Conservation (phyloP, 2,797 vertebrate genomes). For the Eupleurogrammus muticus region DNA sequence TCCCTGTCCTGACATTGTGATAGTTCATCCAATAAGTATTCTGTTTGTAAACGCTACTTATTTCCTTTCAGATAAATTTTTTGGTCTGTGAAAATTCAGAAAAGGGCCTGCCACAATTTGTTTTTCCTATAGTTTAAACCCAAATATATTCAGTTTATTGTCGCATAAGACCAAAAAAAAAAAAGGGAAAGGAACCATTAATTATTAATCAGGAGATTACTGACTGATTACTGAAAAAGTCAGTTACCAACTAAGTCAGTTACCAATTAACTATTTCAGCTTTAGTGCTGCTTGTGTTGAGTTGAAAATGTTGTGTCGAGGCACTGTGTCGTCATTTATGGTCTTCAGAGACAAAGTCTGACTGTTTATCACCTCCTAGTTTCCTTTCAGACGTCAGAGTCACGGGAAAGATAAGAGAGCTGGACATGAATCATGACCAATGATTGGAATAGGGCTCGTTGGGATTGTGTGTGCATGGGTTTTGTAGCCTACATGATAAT, state of each 20-base stretch:
- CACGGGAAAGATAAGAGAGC: not conserved
- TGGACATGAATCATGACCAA: not conserved
- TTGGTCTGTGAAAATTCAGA: not conserved
- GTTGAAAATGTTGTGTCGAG: not conserved
- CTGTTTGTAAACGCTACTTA: not conserved
- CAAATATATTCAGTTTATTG: not conserved
- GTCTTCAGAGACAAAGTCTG: constrained; percentile 47
- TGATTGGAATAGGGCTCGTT: not conserved
- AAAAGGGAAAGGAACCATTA: not conserved
- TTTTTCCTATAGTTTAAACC: not conserved
- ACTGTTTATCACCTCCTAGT: constrained; percentile 11
- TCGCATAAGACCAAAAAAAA: no score
- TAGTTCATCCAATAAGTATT: constrained; percentile 21
- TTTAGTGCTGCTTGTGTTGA: not conserved
- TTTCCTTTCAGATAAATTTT: not conserved
- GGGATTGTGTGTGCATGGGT: constrained; percentile 11
- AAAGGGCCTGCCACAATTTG: not conserved
- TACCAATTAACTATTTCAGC: not conserved
- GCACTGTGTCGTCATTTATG: constrained; percentile 23
- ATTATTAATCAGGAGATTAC: no score
- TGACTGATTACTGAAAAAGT: not conserved
- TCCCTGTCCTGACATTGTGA: constrained; percentile 13
- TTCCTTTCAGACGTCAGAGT: constrained; percentile 2
- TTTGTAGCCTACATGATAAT: not conserved
- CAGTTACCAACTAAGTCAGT: not conserved